phyloP scores from a whole-genome alignment of 2,888 invertebrate species.

The Imbricaverruca yamaguchii region DNA sequence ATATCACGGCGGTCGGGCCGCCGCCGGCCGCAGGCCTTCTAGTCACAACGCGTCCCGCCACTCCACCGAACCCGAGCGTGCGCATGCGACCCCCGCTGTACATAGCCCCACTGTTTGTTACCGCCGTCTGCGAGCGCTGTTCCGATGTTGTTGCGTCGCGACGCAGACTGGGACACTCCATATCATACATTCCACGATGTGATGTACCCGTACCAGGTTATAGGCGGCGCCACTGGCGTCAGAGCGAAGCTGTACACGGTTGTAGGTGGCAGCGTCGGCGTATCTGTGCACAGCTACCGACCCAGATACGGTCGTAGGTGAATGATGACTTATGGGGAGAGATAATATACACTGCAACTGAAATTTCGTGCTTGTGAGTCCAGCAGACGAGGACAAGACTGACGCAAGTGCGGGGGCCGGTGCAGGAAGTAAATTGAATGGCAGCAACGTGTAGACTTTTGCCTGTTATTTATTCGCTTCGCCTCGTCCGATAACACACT shows the following conservation, averaged over 20 bases:
- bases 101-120: neutral
- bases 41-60: neutral
- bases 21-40: neutral
- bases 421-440: too few species aligned
- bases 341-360: neutral
- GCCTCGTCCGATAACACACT: too few species aligned
- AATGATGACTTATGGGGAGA: neutral
- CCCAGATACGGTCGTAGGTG: neutral
- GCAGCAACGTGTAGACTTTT: neutral
- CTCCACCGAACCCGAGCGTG: neutral
- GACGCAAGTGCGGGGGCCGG: too few species aligned
- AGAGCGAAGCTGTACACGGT: neutral
- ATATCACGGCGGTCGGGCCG: neutral
- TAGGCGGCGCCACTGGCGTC: neutral
- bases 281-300: too few species aligned
- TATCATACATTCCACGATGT: constrained; percentile 7
- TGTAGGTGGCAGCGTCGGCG: too few species aligned
- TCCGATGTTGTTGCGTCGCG: neutral
- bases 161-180: neutral
- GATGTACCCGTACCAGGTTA: neutral
- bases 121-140: neutral
- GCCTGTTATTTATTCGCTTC: too few species aligned
- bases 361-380: neutral
- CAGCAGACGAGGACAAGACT: too few species aligned
- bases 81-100: neutral